Percentiles rank a stretch among this genome's conserved stretches.
These are phyloP conservation scores for Drosophila sproati DNA, from an alignment of 1,140 invertebrate genomes.

Conservation along the genomic window DNA sequence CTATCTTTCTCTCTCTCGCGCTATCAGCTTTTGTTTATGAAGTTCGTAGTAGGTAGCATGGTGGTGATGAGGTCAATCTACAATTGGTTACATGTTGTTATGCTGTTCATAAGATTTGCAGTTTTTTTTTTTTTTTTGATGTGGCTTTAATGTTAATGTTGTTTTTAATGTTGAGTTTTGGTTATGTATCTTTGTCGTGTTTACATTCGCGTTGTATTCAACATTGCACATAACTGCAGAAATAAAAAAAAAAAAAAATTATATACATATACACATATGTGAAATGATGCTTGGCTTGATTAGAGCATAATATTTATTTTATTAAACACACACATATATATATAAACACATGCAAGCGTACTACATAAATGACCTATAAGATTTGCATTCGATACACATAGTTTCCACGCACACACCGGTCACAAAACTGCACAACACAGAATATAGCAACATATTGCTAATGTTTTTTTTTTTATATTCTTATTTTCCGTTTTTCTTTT, in stretches of 20 bases:
- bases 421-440: slow-evolving; percentile 20
- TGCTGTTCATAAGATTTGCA: slow-evolving; percentile 27
- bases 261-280: no score
- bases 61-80: slow-evolving; percentile 23
- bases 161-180: not conserved
- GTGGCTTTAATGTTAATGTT: slow-evolving; percentile 10
- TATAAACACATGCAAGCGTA: not conserved
- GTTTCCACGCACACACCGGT: slow-evolving; percentile 23
- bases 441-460: slow-evolving; percentile 35
- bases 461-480: not conserved
- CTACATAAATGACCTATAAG: slow-evolving; percentile 29
- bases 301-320: not conserved
- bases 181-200: slow-evolving; percentile 39
- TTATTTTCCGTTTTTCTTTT: not conserved
- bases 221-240: slow-evolving; percentile 73
- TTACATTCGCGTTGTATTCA: slow-evolving; percentile 57
- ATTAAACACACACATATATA: not conserved
- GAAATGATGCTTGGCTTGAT: slow-evolving; percentile 18
- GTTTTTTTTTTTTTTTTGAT: slow-evolving; percentile 3
- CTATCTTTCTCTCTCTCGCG: slow-evolving; percentile 7
- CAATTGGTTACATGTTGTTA: slow-evolving; percentile 34
- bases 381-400: slow-evolving; percentile 17
- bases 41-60: slow-evolving; percentile 29
- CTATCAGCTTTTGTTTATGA: slow-evolving; percentile 32
- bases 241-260: slow-evolving; percentile 17